Evolutionary conservation across 1,140 invertebrate genomes (phyloP).

Genomic region (Cydia splendana): DNA sequence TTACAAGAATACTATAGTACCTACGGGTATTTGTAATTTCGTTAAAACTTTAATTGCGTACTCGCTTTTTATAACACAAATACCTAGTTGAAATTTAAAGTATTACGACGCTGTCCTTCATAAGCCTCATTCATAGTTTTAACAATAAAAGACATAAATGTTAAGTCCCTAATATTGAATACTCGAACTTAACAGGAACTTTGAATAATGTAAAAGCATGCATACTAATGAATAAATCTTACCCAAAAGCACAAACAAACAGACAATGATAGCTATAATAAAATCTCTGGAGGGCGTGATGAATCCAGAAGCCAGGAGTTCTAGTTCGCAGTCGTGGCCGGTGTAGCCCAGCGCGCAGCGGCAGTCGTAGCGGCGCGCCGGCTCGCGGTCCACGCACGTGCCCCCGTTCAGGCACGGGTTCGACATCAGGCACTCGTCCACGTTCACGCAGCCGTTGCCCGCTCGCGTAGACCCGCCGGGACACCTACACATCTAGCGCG

Average conservation of each 20-base stretch:
- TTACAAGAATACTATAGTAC: background rate
- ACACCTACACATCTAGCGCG: conserved; percentile 82
- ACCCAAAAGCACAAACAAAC: conserved; percentile 88
- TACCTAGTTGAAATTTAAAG: too few relatives aligned
- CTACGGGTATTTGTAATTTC: too few relatives aligned
- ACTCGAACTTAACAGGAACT: conserved; percentile 7
- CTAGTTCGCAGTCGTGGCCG: conserved; percentile 89
- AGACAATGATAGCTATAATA: conserved; percentile 89
- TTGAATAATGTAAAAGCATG: conserved; percentile 45
- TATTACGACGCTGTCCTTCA: too few relatives aligned
- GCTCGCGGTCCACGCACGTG: conserved; percentile 85
- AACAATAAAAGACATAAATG: too few relatives aligned
- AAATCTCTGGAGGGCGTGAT: conserved; percentile 90
- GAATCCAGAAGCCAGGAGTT: conserved; percentile 86
- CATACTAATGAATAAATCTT: conserved; percentile 78
- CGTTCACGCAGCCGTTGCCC: conserved; percentile 85
- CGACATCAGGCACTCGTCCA: conserved; percentile 86
- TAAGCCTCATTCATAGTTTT: too few relatives aligned
- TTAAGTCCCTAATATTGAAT: too few relatives aligned
- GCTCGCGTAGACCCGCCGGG: conserved; percentile 84
- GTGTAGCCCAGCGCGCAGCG: conserved; percentile 87
- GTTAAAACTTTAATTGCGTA: too few relatives aligned
- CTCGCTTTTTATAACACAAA: too few relatives aligned
- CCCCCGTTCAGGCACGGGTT: conserved; percentile 87
- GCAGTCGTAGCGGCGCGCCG: conserved; percentile 87